Base-by-base conservation (phyloP, 2,113 vertebrate species). In the Pagrus major region DNA sequence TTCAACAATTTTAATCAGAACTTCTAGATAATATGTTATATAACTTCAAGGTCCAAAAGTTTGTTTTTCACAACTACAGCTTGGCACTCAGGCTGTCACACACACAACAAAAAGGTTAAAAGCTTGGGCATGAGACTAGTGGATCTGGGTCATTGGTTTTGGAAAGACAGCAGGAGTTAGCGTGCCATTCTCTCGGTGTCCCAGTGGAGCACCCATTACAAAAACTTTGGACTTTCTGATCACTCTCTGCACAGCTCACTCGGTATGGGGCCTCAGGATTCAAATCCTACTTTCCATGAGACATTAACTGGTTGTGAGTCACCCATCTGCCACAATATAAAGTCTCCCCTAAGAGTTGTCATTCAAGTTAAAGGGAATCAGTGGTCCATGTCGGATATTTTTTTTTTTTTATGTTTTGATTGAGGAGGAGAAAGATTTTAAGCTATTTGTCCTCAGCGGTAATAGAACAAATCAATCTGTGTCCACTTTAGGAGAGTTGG, bases 221-320 rank as follows among this genome's bases (percentile, higher is more conserved):
- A 71, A 84, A 76, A 76, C 71, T 71, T 76, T 76, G 65, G 80
- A 88, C 71, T 88, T 80, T 80, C 55, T 85, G 86, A 88, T 74
- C 59, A 85, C 76, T 87, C 84, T 66, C 79, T n/a, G 75, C 68
- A 49, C 41, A 18, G 67, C 74, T 90, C 83, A 25, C 84, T 69
- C 92, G 86, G 87, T 88, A 71, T 89, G 90, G 73, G 59, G 85
- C 81, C 90, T 46, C 83, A 86, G 75, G 83, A 90, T 86, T 76
- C 68, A 82, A 85, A 86, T 18, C 23, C 66, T 75, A 56, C 78
- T 89, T 89, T 88, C 81, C 67, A 80, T 83, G 73, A 91, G 76
- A 61, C 31, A 88, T 84, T 83, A 80, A 76, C 80, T 74, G 59
- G 65, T 81, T 82, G 59, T 46, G 80, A 84, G 76, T 76, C 73